phyloP scores from a whole-genome alignment of 2,113 vertebrate genomes.

The Mobula birostris region DNA sequence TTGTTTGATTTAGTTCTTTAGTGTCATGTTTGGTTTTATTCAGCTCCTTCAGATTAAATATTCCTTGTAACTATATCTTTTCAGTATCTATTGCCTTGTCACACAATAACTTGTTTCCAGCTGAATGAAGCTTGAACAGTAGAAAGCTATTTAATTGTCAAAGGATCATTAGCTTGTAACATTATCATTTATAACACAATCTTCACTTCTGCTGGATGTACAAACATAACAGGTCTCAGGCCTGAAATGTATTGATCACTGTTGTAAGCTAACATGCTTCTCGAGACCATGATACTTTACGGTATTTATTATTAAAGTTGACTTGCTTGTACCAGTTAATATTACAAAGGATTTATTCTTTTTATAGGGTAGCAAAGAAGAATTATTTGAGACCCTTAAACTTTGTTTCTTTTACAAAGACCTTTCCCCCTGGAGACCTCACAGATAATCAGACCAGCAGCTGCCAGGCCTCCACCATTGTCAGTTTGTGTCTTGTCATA shows the following conservation, averaged over 20 bases:
- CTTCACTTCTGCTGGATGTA: background rate
- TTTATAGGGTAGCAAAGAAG: background rate
- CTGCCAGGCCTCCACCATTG: background rate
- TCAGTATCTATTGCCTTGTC: background rate
- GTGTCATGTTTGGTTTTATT: slow-evolving; percentile 16
- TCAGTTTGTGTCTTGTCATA: background rate
- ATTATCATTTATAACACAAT: background rate
- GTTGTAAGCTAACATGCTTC: background rate
- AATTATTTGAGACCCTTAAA: background rate
- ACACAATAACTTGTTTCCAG: background rate
- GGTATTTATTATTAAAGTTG: background rate
- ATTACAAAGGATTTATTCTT: background rate
- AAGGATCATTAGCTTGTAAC: slow-evolving; percentile 6
- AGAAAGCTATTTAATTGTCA: slow-evolving; percentile 4
- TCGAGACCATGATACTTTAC: background rate
- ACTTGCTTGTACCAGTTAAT: background rate
- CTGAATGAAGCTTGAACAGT: background rate
- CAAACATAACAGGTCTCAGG: background rate
- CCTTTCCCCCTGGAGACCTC: background rate
- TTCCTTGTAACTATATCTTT: slow-evolving; percentile 28
- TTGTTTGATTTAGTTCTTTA: slow-evolving; percentile 26
- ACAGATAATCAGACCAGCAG: background rate
- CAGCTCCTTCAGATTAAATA: background rate
- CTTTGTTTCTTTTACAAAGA: background rate
- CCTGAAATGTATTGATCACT: background rate